Conservation (phyloP, 2,888 invertebrate species). For the Ochropacha duplaris region DNA sequence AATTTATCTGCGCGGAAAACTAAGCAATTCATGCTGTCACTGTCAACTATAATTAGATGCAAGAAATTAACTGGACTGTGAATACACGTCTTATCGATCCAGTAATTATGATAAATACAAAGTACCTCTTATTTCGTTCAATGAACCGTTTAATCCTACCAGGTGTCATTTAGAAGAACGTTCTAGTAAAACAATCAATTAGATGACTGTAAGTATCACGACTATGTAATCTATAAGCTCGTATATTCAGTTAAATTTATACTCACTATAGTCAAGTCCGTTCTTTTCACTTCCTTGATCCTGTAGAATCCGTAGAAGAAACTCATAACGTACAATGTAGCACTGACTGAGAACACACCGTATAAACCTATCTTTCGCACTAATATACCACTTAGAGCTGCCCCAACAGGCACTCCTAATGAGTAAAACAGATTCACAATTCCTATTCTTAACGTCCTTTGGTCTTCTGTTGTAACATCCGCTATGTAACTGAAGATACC, state of each 20-base stretch:
- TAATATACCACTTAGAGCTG: conserved; percentile 92
- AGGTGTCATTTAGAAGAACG: conserved; percentile 29
- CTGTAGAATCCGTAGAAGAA: conserved; percentile 89
- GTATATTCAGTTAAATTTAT: conserved; percentile 18
- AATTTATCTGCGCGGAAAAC: not conserved
- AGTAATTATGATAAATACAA: conserved; percentile 40
- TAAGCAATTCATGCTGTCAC: conserved; percentile 25
- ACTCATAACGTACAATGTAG: conserved; percentile 87
- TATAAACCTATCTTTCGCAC: conserved; percentile 90
- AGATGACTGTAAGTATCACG: conserved; percentile 7
- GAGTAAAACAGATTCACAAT: conserved; percentile 95
- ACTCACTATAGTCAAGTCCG: conserved; percentile 61
- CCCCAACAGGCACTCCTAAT: conserved; percentile 94
- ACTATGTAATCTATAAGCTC: conserved; percentile 10
- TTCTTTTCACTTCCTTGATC: conserved; percentile 86
- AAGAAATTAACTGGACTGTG: conserved; percentile 36
- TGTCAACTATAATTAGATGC: conserved; percentile 39
- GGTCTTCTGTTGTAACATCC: conserved; percentile 92
- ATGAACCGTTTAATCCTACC: conserved; percentile 45
- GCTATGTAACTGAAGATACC: conserved; percentile 95
- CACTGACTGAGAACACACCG: conserved; percentile 91
- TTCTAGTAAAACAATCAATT: not conserved
- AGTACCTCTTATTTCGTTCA: conserved; percentile 47
- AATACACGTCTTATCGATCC: conserved; percentile 41
- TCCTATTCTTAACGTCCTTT: conserved; percentile 92